phyloP scores from a whole-genome alignment of 2,888 invertebrate genomes.

The Chydorus sphaericus region DNA sequence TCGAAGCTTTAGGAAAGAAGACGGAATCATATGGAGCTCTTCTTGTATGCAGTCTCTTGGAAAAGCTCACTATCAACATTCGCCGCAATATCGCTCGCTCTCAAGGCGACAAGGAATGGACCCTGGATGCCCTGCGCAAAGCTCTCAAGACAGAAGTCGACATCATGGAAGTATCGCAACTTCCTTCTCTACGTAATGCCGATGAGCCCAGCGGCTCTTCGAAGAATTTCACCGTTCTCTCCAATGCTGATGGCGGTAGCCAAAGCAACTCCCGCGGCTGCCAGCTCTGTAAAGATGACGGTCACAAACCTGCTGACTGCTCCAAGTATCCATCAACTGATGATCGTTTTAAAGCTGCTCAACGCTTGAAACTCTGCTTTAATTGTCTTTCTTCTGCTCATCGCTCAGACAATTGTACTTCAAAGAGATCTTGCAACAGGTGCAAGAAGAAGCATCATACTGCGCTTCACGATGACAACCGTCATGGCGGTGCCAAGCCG shows the following conservation, averaged over 20 bases:
- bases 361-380: not conserved
- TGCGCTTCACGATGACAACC: conserved; percentile 4
- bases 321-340: not conserved
- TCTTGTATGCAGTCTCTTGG: not conserved
- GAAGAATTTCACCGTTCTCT: not conserved
- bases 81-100: not conserved
- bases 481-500: not conserved
- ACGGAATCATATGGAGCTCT: not conserved
- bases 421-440: not conserved
- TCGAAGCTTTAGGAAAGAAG: not conserved
- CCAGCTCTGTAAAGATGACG: not conserved
- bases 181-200: not conserved
- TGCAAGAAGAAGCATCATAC: conserved; percentile 10
- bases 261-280: too few species aligned
- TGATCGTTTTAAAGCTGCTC: not conserved
- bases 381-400: not conserved
- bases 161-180: not conserved
- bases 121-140: not conserved
- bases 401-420: not conserved
- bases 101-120: not conserved
- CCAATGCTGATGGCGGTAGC: not conserved
- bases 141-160: not conserved
- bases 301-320: not conserved
- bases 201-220: not conserved
- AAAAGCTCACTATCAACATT: not conserved